Percentiles rank a stretch among this genome's conserved stretches.
Conservation (phyloP, 2,797 vertebrate genomes). For the Aselliscus stoliczkanus region DNA sequence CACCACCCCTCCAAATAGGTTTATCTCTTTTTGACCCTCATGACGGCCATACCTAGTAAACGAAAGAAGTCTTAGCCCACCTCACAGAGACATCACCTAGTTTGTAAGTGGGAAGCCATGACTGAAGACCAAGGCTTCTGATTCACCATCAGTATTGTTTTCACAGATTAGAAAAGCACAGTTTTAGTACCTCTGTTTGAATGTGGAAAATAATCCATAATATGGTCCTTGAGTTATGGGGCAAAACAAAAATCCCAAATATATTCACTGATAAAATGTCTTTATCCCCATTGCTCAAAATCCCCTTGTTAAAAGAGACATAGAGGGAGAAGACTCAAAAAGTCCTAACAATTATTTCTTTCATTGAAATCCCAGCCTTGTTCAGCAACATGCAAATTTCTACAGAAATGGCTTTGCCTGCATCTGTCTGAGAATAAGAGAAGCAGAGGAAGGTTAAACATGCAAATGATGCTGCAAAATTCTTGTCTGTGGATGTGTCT, state of each 20-base stretch:
- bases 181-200: not conserved
- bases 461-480: conserved; percentile 71
- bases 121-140: not conserved
- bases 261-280: not conserved
- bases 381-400: not conserved
- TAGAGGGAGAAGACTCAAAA: not conserved
- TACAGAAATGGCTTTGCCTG: conserved; percentile 41
- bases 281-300: not conserved
- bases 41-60: not conserved
- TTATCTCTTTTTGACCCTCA: not conserved
- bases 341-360: not conserved
- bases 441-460: conserved; percentile 73
- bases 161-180: not conserved
- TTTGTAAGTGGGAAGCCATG: not conserved
- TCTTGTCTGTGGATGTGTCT: conserved; percentile 28
- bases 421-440: conserved; percentile 68
- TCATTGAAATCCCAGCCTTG: conserved; percentile 20
- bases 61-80: not conserved
- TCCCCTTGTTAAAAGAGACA: conserved; percentile 5
- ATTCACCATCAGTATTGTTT: not conserved
- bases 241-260: not conserved
- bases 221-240: not conserved
- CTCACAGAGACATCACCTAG: not conserved
- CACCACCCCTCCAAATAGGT: not conserved
- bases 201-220: not conserved